Evolutionary conservation across 1,140 invertebrate species (phyloP).

Genomic region (Pseudobourletiella spinata): DNA sequence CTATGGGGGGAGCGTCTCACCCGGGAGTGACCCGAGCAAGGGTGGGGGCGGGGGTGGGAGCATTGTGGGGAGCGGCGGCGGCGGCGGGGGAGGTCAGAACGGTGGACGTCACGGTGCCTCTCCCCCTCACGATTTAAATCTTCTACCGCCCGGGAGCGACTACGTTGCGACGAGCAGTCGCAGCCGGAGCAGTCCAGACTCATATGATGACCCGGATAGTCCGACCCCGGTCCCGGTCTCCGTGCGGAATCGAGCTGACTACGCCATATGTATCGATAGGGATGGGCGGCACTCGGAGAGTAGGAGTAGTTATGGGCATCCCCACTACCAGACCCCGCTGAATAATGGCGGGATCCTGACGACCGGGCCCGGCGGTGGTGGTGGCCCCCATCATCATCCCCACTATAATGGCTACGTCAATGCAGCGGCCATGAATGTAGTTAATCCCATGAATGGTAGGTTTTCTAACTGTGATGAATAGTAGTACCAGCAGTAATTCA

Average conservation of each 20-base stretch:
- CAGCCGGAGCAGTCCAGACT: constrained; percentile 33
- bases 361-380: not conserved
- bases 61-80: not conserved
- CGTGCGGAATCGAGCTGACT: constrained; percentile 28
- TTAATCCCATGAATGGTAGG: not conserved
- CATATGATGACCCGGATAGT: constrained; percentile 35
- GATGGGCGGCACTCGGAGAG: constrained; percentile 2
- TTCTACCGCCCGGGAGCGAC: constrained; percentile 21
- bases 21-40: constrained; percentile 10
- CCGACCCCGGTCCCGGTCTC: constrained; percentile 34
- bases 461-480: constrained; percentile 12
- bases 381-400: not conserved
- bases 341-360: constrained; percentile 9
- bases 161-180: constrained; percentile 21
- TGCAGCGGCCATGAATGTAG: constrained; percentile 5
- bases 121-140: constrained; percentile 23
- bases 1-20: constrained; percentile 32
- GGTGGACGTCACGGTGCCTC: not conserved
- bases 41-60: not conserved
- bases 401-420: constrained; percentile 2
- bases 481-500: constrained; percentile 1
- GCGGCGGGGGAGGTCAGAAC: not conserved
- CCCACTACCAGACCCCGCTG: constrained; percentile 15
- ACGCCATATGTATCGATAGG: constrained; percentile 28
- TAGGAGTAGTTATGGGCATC: constrained; percentile 16